phyloP scores from a whole-genome alignment of 2,113 vertebrate genomes.

The Echinops telfairi region DNA sequence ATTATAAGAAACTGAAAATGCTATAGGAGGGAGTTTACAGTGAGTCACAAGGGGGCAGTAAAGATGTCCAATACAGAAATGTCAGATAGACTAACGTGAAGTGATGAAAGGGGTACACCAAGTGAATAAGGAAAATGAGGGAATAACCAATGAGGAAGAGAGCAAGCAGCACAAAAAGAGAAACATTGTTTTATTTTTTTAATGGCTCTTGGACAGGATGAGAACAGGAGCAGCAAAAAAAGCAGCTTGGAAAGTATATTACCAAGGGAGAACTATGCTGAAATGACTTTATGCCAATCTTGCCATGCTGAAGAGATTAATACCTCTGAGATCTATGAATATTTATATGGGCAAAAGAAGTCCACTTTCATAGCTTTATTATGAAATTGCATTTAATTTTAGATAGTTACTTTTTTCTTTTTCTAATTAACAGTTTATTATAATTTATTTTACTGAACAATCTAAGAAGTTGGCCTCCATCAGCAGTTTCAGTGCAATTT shows the following conservation, averaged over 20 bases:
- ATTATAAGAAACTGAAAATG: neutral
- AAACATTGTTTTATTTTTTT: neutral
- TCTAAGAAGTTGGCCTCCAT: no score
- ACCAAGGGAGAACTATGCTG: neutral
- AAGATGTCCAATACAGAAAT: neutral
- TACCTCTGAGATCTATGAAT: neutral
- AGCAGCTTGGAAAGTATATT: no score
- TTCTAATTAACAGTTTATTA: neutral
- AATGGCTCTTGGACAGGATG: neutral
- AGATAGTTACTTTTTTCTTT: neutral
- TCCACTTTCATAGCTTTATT: neutral
- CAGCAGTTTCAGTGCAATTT: no score
- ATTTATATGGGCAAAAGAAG: neutral
- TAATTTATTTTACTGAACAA: no score
- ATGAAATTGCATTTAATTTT: neutral
- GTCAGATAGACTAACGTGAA: neutral
- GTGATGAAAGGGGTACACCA: neutral
- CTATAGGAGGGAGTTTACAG: neutral
- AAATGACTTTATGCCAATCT: neutral
- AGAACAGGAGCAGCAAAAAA: neutral
- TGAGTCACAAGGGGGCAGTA: neutral
- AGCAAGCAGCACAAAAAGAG: neutral
- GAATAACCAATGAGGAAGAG: neutral
- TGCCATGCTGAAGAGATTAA: neutral
- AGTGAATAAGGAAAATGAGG: neutral